A percentile compares a stretch with the other conserved stretches of the same genome.
Evolutionary conservation across 2,113 vertebrate genomes (phyloP).

Genomic region (Ploceus nigricollis): DNA sequence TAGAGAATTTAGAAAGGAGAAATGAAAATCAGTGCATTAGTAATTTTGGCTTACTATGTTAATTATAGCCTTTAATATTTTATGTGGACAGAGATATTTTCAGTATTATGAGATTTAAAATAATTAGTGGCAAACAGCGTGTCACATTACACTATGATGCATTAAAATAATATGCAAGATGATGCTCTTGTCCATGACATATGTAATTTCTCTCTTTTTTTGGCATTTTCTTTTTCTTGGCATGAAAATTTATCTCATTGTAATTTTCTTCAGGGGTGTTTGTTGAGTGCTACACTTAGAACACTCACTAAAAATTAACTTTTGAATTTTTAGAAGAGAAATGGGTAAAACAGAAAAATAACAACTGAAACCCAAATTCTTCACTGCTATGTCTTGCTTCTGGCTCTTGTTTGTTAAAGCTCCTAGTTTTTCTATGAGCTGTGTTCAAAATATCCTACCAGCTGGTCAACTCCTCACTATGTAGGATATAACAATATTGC

Average conservation of each 20-base stretch:
- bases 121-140: constrained; percentile 22
- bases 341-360: not conserved
- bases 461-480: not conserved
- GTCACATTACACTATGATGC: not conserved
- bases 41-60: not conserved
- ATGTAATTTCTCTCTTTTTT: not conserved
- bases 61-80: not conserved
- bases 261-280: not conserved
- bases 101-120: not conserved
- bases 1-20: not conserved
- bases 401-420: not conserved
- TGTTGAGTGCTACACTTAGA: not conserved
- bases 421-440: not conserved
- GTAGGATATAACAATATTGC: not conserved
- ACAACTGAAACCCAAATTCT: not conserved
- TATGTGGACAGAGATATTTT: not conserved
- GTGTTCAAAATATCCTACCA: not conserved
- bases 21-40: not conserved
- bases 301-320: not conserved
- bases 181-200: not conserved
- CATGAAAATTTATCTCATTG: not conserved
- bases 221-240: not conserved
- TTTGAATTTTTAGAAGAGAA: not conserved
- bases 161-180: not conserved
- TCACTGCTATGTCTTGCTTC: not conserved